These are phyloP conservation scores for Microplitis mediator DNA, from an alignment of 1,140 invertebrate genomes.

Conservation along the genomic window DNA sequence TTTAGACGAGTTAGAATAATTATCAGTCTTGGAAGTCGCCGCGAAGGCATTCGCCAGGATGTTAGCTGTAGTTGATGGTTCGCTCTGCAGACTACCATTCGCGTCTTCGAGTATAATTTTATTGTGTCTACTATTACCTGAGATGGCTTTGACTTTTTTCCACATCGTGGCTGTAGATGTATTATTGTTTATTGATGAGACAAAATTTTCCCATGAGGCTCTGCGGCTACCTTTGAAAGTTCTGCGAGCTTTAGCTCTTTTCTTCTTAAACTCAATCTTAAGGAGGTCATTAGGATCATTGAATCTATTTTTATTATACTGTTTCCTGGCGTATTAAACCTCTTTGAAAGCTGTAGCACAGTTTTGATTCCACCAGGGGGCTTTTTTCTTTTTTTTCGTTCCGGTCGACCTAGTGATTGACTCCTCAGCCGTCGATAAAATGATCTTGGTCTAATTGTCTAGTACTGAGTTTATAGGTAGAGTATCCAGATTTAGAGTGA, in stretches of 20 bases:
- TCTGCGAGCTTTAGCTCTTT: slow-evolving; percentile 29
- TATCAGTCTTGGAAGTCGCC: not conserved
- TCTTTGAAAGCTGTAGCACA: slow-evolving; percentile 40
- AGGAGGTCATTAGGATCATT: slow-evolving; percentile 29
- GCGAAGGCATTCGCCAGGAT: not conserved
- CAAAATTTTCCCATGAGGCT: slow-evolving; percentile 20
- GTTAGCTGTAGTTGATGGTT: not conserved
- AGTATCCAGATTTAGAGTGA: slow-evolving; percentile 1
- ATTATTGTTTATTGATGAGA: slow-evolving; percentile 21
- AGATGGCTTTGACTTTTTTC: slow-evolving; percentile 33
- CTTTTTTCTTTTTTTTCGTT: slow-evolving; percentile 19
- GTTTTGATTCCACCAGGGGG: slow-evolving; percentile 49
- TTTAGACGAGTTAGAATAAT: not conserved
- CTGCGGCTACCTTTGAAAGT: slow-evolving; percentile 23
- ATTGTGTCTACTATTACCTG: not conserved
- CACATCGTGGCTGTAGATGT: slow-evolving; percentile 24
- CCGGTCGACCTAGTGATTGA: slow-evolving; percentile 32
- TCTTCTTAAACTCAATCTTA: slow-evolving; percentile 39
- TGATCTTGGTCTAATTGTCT: slow-evolving; percentile 33
- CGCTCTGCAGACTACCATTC: not conserved
- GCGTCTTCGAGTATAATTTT: not conserved
- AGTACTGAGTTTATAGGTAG: slow-evolving; percentile 32
- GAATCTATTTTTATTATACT: slow-evolving; percentile 35
- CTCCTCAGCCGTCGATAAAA: slow-evolving; percentile 35
- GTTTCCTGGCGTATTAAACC: slow-evolving; percentile 40